Evolutionary conservation across 2,888 invertebrate species (phyloP), one percentile per base, ranked within the genome.

Genomic region (Chrysolina americana): DNA sequence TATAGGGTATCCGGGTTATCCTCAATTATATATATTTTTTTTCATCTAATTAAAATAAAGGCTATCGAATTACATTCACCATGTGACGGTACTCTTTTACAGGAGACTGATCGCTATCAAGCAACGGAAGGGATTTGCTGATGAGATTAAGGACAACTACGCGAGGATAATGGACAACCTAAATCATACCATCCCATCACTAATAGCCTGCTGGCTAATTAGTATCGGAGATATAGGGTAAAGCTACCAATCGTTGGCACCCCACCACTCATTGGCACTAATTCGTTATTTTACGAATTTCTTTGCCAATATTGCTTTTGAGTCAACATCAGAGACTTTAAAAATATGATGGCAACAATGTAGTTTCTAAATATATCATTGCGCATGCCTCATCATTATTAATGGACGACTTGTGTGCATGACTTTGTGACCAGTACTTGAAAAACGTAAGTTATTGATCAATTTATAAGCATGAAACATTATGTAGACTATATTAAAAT

Each of bases 311-410:
- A 59, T 36, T 59, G 36, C 23, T 10, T 59, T 59, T 21, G 59
- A 23, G 23, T 21, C 59, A 59, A 59, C n/a, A 28, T 59, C 23
- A 59, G 59, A 59, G 9, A 59, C 36, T 59, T 59, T 23, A 28
- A 36, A 23, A 59, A 59, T 59, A 59, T 59, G 1, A 59, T 59
- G 59, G 28, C 59, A 59, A 59, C 23, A 59, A 10, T 59, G 59
- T 59, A 59, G 59, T 59, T 59, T 59, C 59, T 59, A n/a, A 59
- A 23, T 28, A 10, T 59, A 59, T 59, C 59, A 59, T 59, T n/a
- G 59, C 59, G 59, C 59, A 59, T 59, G 59, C 59, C 36, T 36
- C 23, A 59, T 13, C 36, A 21, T 59, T 4, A 21, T 10, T 36
- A 59, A 59, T 59, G 59, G 59, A 9, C 36, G 59, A 19, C 28